phyloP scores from a whole-genome alignment of 2,888 invertebrate genomes.

The Lampropteryx suffumata region DNA sequence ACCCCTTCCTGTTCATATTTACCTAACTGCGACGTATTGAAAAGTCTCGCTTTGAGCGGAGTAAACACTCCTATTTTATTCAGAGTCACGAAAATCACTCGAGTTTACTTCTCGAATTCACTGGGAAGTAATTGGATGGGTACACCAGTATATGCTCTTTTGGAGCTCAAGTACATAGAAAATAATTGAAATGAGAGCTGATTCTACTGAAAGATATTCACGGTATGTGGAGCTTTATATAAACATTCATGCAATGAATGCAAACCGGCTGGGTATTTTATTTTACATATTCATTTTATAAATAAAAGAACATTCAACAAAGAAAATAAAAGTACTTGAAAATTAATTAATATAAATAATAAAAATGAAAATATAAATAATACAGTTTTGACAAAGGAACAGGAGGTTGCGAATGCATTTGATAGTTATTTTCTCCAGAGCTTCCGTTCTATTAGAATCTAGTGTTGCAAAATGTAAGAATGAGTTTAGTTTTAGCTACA shows the following conservation, averaged over 20 bases:
- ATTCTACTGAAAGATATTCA: slow-evolving; percentile 5
- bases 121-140: slow-evolving; percentile 25
- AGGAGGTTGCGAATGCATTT: too few species aligned
- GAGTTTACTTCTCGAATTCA: slow-evolving; percentile 28
- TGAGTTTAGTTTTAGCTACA: too few species aligned
- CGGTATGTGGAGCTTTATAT: background rate
- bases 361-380: too few species aligned
- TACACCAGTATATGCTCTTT: slow-evolving; percentile 13
- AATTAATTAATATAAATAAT: too few species aligned
- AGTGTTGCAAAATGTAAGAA: too few species aligned
- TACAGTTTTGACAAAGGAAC: too few species aligned
- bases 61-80: slow-evolving; percentile 34
- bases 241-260: background rate
- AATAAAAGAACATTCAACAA: too few species aligned
- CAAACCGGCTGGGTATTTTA: background rate
- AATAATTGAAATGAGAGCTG: slow-evolving; percentile 12
- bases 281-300: too few species aligned
- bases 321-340: too few species aligned
- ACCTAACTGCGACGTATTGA: slow-evolving; percentile 22
- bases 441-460: too few species aligned
- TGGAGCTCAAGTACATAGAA: slow-evolving; percentile 9
- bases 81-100: slow-evolving; percentile 39
- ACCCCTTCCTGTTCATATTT: slow-evolving; percentile 27
- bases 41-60: slow-evolving; percentile 21
- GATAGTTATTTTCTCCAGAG: too few species aligned